Percentiles rank a stretch among this genome's conserved stretches.
Conservation (phyloP, 2,888 invertebrate species). For the Sturmia bella region DNA sequence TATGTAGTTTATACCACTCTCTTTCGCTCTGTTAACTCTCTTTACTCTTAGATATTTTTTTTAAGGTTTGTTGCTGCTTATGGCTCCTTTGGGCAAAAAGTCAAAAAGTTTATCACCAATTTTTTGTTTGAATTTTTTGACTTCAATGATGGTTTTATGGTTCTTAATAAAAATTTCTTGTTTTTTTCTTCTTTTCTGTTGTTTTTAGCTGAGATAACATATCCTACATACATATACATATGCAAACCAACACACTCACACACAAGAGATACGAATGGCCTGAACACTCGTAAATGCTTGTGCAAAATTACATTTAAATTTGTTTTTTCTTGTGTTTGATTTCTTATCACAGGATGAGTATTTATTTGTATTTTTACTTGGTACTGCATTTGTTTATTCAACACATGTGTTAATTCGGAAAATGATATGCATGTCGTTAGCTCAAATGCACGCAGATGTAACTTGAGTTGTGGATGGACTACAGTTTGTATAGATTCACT, state of each 20-base stretch:
- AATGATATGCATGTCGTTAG: too few species aligned
- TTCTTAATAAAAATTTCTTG: not conserved
- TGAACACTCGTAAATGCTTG: conserved; percentile 21
- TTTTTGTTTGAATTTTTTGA: conserved; percentile 4
- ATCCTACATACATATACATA: not conserved
- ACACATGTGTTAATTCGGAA: not conserved
- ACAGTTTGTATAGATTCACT: too few species aligned
- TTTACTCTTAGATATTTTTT: not conserved
- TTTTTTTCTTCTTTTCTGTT: conserved; percentile 3
- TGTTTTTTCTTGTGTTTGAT: conserved; percentile 20
- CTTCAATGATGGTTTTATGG: conserved; percentile 1
- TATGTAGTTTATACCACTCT: too few species aligned
- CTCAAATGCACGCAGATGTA: too few species aligned
- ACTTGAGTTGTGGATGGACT: too few species aligned
- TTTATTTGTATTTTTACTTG: conserved; percentile 32
- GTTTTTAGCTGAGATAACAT: conserved; percentile 38
- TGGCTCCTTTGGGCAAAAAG: conserved; percentile 44
- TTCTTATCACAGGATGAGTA: conserved; percentile 61
- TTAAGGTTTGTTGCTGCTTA: conserved; percentile 2
- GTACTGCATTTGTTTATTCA: not conserved
- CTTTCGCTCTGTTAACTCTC: not conserved
- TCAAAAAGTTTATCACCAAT: conserved; percentile 64
- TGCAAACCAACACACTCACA: too few species aligned
- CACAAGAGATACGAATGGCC: not conserved
- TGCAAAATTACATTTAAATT: conserved; percentile 13